These are phyloP conservation scores for Asarcornis scutulata DNA, from an alignment of 2,113 vertebrate species.

Conservation along the genomic window DNA sequence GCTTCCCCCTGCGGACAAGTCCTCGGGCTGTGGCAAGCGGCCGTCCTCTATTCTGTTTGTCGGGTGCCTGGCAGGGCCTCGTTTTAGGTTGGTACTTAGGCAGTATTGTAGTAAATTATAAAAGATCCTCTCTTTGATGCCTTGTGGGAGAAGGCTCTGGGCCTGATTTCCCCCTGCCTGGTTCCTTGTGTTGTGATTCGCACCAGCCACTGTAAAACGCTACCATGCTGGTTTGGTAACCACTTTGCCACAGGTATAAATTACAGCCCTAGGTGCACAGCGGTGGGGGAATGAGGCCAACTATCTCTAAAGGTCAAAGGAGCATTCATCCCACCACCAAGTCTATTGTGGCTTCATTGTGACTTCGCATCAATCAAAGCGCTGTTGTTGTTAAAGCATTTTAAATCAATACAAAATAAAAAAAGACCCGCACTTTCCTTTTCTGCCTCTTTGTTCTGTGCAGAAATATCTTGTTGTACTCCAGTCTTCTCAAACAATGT, in stretches of 20 bases:
- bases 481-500: neutral
- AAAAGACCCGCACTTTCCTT: neutral
- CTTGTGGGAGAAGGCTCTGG: neutral
- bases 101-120: conserved; percentile 39
- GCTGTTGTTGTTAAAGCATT: conserved; percentile 35
- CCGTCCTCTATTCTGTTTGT: neutral
- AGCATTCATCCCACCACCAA: conserved; percentile 25
- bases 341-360: conserved; percentile 51
- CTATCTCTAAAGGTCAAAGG: conserved; percentile 60
- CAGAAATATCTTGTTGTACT: neutral
- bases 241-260: conserved; percentile 55
- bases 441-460: neutral
- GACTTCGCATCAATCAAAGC: conserved; percentile 50
- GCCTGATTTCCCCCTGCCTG: neutral
- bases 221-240: conserved; percentile 46
- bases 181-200: neutral
- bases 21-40: neutral
- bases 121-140: conserved; percentile 56
- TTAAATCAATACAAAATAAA: conserved; percentile 16
- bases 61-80: conserved; percentile 29
- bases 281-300: conserved; percentile 36
- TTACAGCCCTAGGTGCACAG: conserved; percentile 37
- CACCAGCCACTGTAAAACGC: neutral
- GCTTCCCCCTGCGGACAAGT: neutral
- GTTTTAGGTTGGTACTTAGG: neutral